Evolutionary conservation across 1,140 invertebrate genomes (phyloP), one percentile per base, ranked within the genome.

Genomic region (Harpegnathos saltator): DNA sequence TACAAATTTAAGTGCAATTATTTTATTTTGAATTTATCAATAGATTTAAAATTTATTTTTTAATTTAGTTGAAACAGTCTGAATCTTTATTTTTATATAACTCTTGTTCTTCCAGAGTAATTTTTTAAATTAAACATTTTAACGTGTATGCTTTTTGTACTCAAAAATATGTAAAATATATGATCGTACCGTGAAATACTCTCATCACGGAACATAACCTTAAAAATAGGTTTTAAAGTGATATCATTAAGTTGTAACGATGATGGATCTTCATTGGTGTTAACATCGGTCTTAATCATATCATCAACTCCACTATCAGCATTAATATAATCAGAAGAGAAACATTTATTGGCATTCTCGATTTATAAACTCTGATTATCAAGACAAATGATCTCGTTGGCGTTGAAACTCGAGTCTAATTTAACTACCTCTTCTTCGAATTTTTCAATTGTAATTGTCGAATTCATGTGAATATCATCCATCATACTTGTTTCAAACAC

Each of bases 171-270:
- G n/a, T n/a, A 26, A 33, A 33, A 50, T 15, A 19, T 22, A n/a
- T n/a, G 65, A 81, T 33, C 80, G 85, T 85, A 93, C 93, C 89
- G 71, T 24, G 91, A 90, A 17, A 86, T 38, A 52, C 58, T 83
- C 71, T 91, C 83, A 63, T 94, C 88, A 14, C 86, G 90, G 66
- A 94, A 94, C 15, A 89, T 85, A 87, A 93, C 87, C 85, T 88
- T 92, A 62, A 94, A 89, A 48, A 90, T 63, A 11, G 92, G 87
- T 1, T 83, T 65, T 1, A 48, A 12, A n/a, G n/a, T 17, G 29
- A 5, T 15, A 1, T 38, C 15, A 4, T n/a, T n/a, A n/a, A 11
- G 22, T 26, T n/a, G 12, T 26, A 15, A 9, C 17, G 44, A 68
- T 1, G n/a, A 15, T 3, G 50, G 44, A 54, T 33, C 26, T 71